Conservation (phyloP, 2,797 vertebrate genomes). For the Gymnocypris eckloni region DNA sequence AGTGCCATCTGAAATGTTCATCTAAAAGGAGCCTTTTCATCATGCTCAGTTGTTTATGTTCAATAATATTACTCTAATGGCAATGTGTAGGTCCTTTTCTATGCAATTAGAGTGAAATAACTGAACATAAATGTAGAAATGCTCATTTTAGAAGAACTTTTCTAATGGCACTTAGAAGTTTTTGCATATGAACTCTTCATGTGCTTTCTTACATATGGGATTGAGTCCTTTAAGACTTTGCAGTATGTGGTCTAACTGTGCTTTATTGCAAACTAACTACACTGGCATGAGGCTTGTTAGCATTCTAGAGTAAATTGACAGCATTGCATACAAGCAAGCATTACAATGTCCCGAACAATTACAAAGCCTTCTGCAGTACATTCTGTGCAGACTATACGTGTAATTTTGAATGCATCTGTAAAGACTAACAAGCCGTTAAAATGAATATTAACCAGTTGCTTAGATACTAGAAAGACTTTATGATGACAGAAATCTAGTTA, state of each 20-base stretch:
- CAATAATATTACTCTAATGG: no score
- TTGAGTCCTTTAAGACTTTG: slow-evolving; percentile 7
- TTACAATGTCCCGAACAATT: neutral
- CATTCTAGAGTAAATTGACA: slow-evolving; percentile 20
- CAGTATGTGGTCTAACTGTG: neutral
- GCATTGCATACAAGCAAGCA: slow-evolving; percentile 15
- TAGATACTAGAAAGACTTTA: neutral
- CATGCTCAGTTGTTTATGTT: no score
- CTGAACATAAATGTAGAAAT: no score
- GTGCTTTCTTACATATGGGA: neutral
- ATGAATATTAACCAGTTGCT: slow-evolving; percentile 8
- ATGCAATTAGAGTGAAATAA: no score
- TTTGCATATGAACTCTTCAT: no score
- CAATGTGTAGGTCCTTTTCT: no score
- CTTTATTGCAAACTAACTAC: slow-evolving; percentile 15
- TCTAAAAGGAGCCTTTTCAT: no score
- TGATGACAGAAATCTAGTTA: neutral
- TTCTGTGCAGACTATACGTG: neutral
- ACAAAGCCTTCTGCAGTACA: neutral
- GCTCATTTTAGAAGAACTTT: no score
- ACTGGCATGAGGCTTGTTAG: neutral
- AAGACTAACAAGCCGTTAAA: slow-evolving; percentile 1
- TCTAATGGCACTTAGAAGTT: no score
- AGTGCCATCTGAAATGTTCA: no score
- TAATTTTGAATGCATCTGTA: neutral